Evolutionary conservation across 2,888 invertebrate genomes (phyloP), one percentile per base, ranked within the genome.

Genomic region (Drosophila anomelani): DNA sequence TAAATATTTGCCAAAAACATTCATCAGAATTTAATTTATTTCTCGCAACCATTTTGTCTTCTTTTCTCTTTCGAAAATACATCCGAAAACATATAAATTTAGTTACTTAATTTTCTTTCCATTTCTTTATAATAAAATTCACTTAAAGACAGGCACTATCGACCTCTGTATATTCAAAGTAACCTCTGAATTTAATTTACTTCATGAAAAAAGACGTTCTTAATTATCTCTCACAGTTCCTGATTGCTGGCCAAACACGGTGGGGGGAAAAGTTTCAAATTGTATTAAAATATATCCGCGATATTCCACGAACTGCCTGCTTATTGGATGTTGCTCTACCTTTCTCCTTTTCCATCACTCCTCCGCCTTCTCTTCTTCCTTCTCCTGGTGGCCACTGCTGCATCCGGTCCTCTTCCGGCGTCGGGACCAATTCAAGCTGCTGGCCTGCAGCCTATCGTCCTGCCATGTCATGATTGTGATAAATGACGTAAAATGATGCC

Each of bases 401-500:
- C 44, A 63, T 49, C 56, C 39, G 20, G 44, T 58, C 57, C 54
- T 46, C 47, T 74, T 56, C 29, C 53, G 47, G 57, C 56, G 56
- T 56, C 68, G 47, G 57, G 23, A 70, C 41, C 70, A 58, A 70
- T 69, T 49, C 51, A 41, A 46, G 47, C 57, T 57, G 51, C 53
- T 49, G 76, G 44, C 61, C 63, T 55, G 55, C 55, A 34, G 60
- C 47, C 86, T 81, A 81, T 79, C 87, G 72, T 72, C 67, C 57
- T 66, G 87, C 68, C 80, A 78, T 77, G 87, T 72, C 89, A 87
- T 84, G 80, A 85, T 85, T 88, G 87, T 85, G 89, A 88, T 85
- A 85, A 85, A 85, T 89, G 85, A 89, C 85, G 77, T 78, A 87
- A 88, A 88, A 87, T 85, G 85, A 88, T 85, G 85, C 80, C 80